A percentile compares a stretch with the other conserved stretches of the same genome.
phyloP scores from a whole-genome alignment of 2,888 invertebrate species.

The Athalia circularis region DNA sequence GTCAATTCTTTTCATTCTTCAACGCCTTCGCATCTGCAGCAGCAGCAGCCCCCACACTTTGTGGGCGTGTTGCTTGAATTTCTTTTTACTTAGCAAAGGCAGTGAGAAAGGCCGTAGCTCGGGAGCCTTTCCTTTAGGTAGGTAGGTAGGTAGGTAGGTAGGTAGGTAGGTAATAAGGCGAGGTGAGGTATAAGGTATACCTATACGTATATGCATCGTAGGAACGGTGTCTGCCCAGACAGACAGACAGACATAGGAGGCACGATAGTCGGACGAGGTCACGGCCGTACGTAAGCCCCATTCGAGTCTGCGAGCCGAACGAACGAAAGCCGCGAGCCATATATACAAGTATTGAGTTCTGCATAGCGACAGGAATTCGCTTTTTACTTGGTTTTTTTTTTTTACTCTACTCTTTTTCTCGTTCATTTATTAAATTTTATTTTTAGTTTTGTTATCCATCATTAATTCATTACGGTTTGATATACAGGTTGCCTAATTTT shows the following conservation, averaged over 20 bases:
- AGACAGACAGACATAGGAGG: constrained; percentile 31
- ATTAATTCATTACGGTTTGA: not conserved
- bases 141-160: not conserved
- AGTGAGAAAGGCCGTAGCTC: not conserved
- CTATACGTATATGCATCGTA: not conserved
- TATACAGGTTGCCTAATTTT: too few relatives aligned
- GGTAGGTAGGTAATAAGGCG: not conserved
- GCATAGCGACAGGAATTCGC: constrained; percentile 24
- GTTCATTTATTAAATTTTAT: not conserved
- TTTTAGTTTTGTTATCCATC: not conserved
- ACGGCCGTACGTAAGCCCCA: constrained; percentile 45
- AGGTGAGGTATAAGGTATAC: not conserved
- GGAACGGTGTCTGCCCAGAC: not conserved
- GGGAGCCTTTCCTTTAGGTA: not conserved
- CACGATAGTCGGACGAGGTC: constrained; percentile 45
- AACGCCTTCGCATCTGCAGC: too few relatives aligned
- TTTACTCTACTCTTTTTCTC: not conserved
- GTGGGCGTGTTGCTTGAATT: constrained; percentile 3
- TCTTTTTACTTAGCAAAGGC: constrained; percentile 4
- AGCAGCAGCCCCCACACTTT: not conserved
- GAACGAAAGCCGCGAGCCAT: constrained; percentile 5
- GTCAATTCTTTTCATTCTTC: too few relatives aligned
- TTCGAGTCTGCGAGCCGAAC: constrained; percentile 8
- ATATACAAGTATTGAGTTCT: constrained; percentile 15
- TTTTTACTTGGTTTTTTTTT: constrained; percentile 9